Evolutionary conservation across 2,797 vertebrate genomes (phyloP), one percentile per base, ranked within the genome.

Genomic region (Acestrorhynchus altus): DNA sequence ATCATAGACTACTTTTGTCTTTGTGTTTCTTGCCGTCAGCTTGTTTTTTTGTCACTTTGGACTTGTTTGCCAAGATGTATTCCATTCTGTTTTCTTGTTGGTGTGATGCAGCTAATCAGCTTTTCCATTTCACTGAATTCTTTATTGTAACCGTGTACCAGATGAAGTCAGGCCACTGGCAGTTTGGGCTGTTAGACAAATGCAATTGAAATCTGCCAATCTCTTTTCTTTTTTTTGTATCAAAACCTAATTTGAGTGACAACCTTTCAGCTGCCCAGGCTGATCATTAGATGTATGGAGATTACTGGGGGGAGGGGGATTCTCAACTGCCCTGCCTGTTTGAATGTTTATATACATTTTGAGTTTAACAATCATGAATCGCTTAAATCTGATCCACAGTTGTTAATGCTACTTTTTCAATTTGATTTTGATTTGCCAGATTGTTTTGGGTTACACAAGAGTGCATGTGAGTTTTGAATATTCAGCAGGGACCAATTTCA

Each of bases 401-500:
- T 64, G 54, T 75, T 49, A 70, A n/a, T 47, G 28, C 47, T 28
- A 44, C 61, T 76, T 75, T 78, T 66, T 71, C 87, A 75, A 77
- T 85, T 82, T 86, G 86, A n/a, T 87, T 87, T 86, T 78, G 83
- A 85, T 78, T 77, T 87, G 84, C 85, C 86, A 90, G 86, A 64
- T 74, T 82, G 61, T 83, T 79, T 70, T 47, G 61, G 40, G 66
- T 78, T 52, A 81, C 54, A 71, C 77, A 81, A 77, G 35, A n/a
- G 73, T 66, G 56, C 83, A 72, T 86, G 69, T 82, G 74, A 74
- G 73, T 84, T 84, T 70, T 85, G 74, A 86, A 83, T 82, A 82
- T 88, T 80, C 70, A 91, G 89, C 85, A 82, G 88, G 92, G 91
- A 92, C 92, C 92, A 93, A 90, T 86, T 89, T 92, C 88, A 90